Conservation (phyloP, 2,113 vertebrate species). For the Lota lota region DNA sequence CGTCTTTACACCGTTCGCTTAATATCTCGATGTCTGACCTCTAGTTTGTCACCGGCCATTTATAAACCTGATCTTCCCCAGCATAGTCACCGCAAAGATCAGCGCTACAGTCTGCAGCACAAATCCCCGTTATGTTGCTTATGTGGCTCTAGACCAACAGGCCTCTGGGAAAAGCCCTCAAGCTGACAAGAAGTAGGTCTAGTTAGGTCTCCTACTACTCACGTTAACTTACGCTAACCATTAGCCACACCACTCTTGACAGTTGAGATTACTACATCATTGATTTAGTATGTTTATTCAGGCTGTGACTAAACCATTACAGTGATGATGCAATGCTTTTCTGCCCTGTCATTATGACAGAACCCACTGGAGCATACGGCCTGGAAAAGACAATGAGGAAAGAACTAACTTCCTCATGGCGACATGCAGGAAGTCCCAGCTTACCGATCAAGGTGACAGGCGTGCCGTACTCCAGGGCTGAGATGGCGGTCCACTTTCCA, state of each 20-base stretch:
- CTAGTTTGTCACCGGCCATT: constrained; percentile 2
- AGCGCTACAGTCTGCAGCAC: constrained; percentile 24
- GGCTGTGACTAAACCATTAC: constrained; percentile 13
- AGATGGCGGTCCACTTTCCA: constrained; percentile 96
- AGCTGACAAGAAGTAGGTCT: constrained; percentile 62
- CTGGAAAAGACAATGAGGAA: constrained; percentile 16
- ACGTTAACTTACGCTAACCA: background rate
- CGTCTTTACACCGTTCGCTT: background rate
- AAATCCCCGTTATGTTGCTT: constrained; percentile 54
- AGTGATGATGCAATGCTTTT: constrained; percentile 12
- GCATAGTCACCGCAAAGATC: constrained; percentile 29
- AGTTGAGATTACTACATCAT: background rate
- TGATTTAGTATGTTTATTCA: background rate
- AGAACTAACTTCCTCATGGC: constrained; percentile 24
- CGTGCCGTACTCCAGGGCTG: constrained; percentile 89
- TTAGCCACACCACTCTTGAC: constrained; percentile 4
- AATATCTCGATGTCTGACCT: constrained; percentile 5
- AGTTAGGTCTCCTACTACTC: background rate
- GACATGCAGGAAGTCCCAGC: constrained; percentile 16
- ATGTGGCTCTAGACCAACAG: constrained; percentile 56
- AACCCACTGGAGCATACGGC: too few relatives aligned
- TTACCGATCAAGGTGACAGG: constrained; percentile 96
- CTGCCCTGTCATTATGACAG: constrained; percentile 7
- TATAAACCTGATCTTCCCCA: constrained; percentile 20
- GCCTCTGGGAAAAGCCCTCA: constrained; percentile 51